Conservation (phyloP, 2,113 vertebrate genomes). For the Laterallus jamaicensis region DNA sequence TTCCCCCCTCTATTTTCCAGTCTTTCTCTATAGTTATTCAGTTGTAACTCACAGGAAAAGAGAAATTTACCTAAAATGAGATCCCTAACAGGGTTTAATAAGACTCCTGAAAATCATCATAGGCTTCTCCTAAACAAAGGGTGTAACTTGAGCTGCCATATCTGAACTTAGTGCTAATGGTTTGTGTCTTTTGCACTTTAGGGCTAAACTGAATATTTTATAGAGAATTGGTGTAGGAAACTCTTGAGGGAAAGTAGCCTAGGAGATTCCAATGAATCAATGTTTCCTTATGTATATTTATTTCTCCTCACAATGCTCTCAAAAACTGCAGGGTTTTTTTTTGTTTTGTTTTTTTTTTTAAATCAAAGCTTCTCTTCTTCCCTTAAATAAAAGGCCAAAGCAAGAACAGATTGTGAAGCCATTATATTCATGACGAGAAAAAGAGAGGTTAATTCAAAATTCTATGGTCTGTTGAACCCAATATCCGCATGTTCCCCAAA, state of each 20-base stretch:
- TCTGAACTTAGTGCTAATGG: slow-evolving; percentile 6
- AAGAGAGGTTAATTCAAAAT: slow-evolving; percentile 75
- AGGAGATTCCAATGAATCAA: slow-evolving; percentile 10
- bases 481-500: slow-evolving; percentile 69
- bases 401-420: slow-evolving; percentile 46
- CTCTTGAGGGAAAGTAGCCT: background rate
- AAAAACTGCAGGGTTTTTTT: background rate
- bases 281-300: slow-evolving; percentile 36
- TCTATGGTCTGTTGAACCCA: slow-evolving; percentile 70
- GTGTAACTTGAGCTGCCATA: background rate
- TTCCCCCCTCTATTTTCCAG: background rate
- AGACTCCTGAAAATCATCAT: background rate
- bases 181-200: slow-evolving; percentile 13
- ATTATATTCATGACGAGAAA: slow-evolving; percentile 63
- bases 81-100: background rate
- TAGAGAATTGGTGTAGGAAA: background rate
- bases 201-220: slow-evolving; percentile 10
- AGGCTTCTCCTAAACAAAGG: background rate
- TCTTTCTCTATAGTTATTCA: background rate
- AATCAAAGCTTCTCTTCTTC: slow-evolving; percentile 8
- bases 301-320: slow-evolving; percentile 8
- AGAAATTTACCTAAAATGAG: slow-evolving; percentile 5
- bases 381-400: slow-evolving; percentile 38
- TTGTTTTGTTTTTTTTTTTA: background rate
- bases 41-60: background rate